Conservation (phyloP, 2,888 invertebrate genomes). For the Agrilus biguttatus region DNA sequence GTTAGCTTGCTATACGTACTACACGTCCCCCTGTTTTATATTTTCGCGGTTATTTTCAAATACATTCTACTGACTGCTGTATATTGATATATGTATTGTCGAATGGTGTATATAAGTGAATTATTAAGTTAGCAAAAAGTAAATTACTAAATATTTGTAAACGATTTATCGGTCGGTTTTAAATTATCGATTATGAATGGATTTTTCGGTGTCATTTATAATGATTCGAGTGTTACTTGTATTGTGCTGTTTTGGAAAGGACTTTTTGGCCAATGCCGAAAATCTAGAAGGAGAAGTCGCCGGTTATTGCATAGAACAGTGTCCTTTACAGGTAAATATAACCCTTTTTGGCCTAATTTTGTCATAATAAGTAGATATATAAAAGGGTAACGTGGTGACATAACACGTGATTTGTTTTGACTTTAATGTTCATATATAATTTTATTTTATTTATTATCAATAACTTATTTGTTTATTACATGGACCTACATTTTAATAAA, state of each 20-base stretch:
- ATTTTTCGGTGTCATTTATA: constrained; percentile 1
- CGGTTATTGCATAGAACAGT: constrained; percentile 22
- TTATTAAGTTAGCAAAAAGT: too few species aligned
- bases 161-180: too few species aligned
- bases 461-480: too few species aligned
- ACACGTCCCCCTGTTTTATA: neutral
- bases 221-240: neutral
- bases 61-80: neutral
- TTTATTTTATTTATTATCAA: neutral
- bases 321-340: constrained; percentile 21
- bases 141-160: too few species aligned
- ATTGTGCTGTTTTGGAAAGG: neutral
- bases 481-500: too few species aligned
- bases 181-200: neutral
- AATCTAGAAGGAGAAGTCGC: constrained; percentile 17
- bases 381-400: neutral
- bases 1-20: neutral
- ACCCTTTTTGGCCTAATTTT: neutral
- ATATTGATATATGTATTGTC: neutral
- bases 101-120: neutral
- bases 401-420: neutral
- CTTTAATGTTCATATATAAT: neutral
- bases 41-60: neutral
- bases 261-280: constrained; percentile 8
- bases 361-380: neutral